Base-by-base conservation (phyloP, 2,888 invertebrate genomes). In the Cephus rjabovi region DNA sequence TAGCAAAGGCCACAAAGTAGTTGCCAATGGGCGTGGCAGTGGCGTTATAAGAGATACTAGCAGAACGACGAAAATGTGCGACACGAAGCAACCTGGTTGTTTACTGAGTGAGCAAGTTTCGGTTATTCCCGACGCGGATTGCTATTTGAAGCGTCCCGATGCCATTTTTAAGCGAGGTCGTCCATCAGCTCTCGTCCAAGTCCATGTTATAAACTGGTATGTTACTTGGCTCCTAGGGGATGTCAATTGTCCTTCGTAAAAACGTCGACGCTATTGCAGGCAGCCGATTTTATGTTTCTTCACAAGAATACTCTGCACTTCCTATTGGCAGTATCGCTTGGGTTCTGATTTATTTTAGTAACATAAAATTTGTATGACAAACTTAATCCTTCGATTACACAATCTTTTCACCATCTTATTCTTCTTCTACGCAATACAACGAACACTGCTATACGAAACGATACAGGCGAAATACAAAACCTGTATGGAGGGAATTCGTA, bases 71-170 rank as follows among this genome's bases (percentile, higher is more conserved):
- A 56, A 33, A 71, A 71, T 71, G 12, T 71, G 56, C 56, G 56
- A 56, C 23, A 56, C 31, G 71, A 33, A 33, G 31, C 31, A 71
- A 11, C 6, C 31, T 11, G 31, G 71, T 71, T 71, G 71, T 71
- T 71, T 71, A 71, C 71, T 23, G 71, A 71, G 71, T 71, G 33
- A 71, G 31, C 71, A 33, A 71, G 12, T 71, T 31, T 33, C 15
- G 71, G 31, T 31, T 33, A 33, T 71, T 33, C 34, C 34, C 76
- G 76, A 78, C 76, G 68, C 73, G 73, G 79, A 76, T 80, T 80
- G 75, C 86, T 88, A 89, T 88, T 87, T 82, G 82, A 79, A 85
- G 85, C 31, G 82, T 77, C 77, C 35, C 75, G 77, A 33, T 77
- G 80, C 80, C 75, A 69, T 80, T 86, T 86, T 83, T 80, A 82